A percentile compares a stretch with the other conserved stretches of the same genome.
These are phyloP conservation scores for Microplitis deprimator DNA, from an alignment of 2,888 invertebrate genomes.

Conservation along the genomic window DNA sequence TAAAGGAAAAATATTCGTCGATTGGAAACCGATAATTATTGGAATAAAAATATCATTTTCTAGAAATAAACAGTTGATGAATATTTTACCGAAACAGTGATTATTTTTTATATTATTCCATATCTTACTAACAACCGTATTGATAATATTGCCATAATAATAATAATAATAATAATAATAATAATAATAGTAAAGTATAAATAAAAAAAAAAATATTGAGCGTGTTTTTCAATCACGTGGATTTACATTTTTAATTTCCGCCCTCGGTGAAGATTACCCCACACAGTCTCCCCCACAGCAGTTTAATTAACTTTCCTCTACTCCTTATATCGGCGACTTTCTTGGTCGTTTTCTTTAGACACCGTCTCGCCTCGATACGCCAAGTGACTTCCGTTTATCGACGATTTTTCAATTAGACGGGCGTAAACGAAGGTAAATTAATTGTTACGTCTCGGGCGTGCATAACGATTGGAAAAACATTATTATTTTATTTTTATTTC, in stretches of 20 bases:
- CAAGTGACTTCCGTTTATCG: slow-evolving; percentile 48
- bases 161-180: not conserved
- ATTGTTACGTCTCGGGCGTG: slow-evolving; percentile 49
- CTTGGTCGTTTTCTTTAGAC: slow-evolving; percentile 33
- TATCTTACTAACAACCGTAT: not conserved
- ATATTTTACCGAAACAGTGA: too few species aligned
- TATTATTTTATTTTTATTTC: slow-evolving; percentile 26
- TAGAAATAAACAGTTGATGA: too few species aligned
- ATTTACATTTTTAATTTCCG: slow-evolving; percentile 67
- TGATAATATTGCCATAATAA: not conserved
- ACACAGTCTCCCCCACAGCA: slow-evolving; percentile 36
- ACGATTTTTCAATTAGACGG: slow-evolving; percentile 63
- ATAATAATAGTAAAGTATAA: not conserved
- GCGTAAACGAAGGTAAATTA: slow-evolving; percentile 61
- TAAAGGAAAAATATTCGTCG: too few species aligned
- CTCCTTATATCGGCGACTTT: slow-evolving; percentile 48
- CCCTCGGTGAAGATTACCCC: slow-evolving; percentile 41
- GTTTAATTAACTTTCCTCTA: slow-evolving; percentile 65
- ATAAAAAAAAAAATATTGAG: slow-evolving; percentile 11
- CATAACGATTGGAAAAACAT: not conserved
- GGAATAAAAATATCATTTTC: too few species aligned
- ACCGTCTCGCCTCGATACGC: slow-evolving; percentile 20
- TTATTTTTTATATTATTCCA: too few species aligned
- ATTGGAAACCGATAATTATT: too few species aligned
- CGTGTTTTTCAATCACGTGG: slow-evolving; percentile 59